Evolutionary conservation across 2,797 vertebrate species (phyloP).

Genomic region (Margarornis squamiger): DNA sequence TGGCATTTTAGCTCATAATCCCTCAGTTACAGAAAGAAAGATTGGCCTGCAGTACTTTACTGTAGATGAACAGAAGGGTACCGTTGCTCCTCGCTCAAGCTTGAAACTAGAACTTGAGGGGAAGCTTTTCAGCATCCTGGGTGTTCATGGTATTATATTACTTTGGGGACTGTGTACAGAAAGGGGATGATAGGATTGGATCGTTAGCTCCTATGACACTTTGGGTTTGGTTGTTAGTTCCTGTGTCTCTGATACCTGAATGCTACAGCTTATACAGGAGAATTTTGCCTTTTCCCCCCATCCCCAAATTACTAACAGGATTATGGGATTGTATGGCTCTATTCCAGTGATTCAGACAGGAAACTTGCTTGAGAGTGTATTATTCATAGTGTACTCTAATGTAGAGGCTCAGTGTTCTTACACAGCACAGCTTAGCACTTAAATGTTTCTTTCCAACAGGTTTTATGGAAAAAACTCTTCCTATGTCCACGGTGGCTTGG

Average conservation of each 20-base stretch:
- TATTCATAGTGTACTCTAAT: background rate
- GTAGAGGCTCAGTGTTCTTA: background rate
- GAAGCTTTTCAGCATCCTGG: background rate
- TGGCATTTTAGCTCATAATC: background rate
- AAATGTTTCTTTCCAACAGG: constrained; percentile 71
- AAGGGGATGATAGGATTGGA: background rate
- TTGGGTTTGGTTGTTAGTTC: background rate
- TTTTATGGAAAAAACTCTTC: constrained; percentile 99
- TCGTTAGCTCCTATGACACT: background rate
- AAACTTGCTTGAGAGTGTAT: background rate
- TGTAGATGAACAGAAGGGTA: background rate
- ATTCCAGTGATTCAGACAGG: background rate
- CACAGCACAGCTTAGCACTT: background rate
- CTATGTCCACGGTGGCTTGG: constrained; percentile 95
- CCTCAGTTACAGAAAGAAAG: background rate
- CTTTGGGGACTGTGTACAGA: background rate
- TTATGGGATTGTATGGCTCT: background rate
- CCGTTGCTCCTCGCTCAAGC: background rate
- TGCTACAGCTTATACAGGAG: background rate
- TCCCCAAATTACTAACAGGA: background rate
- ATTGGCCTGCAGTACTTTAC: background rate
- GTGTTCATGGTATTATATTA: background rate
- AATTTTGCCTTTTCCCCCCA: background rate
- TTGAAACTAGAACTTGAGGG: background rate
- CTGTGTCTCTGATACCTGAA: background rate